These are phyloP conservation scores for Torymus auratus DNA, from an alignment of 2,888 invertebrate species.

Conservation along the genomic window DNA sequence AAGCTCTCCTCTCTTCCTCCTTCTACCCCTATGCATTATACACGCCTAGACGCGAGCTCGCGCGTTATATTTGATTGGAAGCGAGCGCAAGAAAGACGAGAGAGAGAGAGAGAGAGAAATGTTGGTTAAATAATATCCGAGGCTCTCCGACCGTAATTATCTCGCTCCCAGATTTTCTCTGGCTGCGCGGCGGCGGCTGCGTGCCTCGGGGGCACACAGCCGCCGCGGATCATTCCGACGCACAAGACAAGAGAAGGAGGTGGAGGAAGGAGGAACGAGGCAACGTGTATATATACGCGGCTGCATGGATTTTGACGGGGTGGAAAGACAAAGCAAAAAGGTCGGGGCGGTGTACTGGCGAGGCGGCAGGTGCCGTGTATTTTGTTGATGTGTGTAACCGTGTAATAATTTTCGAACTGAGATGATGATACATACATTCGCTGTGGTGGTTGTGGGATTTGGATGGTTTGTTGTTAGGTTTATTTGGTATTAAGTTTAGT, in stretches of 20 bases:
- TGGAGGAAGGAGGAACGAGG: neutral
- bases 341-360: neutral
- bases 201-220: conserved; percentile 25
- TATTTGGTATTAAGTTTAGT: too few species aligned
- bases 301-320: conserved; percentile 21
- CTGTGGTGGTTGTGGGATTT: too few species aligned
- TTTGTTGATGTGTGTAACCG: too few species aligned
- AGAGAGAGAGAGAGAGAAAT: conserved; percentile 64
- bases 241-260: conserved; percentile 5
- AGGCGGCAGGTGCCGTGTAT: neutral
- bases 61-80: conserved; percentile 73
- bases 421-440: too few species aligned
- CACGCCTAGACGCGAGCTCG: conserved; percentile 55
- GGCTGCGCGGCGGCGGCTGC: conserved; percentile 23
- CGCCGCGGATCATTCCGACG: conserved; percentile 23
- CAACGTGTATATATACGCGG: neutral
- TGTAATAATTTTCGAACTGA: too few species aligned
- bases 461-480: too few species aligned
- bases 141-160: conserved; percentile 72
- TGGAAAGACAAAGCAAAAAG: conserved; percentile 31
- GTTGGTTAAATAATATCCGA: conserved; percentile 74
- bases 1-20: conserved; percentile 10
- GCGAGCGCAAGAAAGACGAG: conserved; percentile 27
- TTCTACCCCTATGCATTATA: conserved; percentile 33
- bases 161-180: conserved; percentile 73